phyloP scores from a whole-genome alignment of 2,797 vertebrate genomes.

The Premnoplex brunnescens region DNA sequence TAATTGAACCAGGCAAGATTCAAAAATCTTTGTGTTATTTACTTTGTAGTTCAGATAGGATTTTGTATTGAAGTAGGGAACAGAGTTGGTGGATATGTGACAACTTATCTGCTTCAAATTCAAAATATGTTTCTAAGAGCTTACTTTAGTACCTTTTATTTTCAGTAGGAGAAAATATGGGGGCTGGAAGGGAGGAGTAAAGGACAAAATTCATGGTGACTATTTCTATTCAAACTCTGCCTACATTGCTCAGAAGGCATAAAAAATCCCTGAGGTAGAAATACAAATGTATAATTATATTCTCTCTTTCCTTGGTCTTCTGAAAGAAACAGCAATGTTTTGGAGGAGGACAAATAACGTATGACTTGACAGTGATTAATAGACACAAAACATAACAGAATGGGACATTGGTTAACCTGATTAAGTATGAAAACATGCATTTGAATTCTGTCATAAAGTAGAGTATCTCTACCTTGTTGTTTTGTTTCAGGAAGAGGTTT shows the following conservation, averaged over 20 bases:
- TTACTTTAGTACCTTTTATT: not conserved
- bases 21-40: not conserved
- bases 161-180: not conserved
- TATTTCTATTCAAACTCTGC: not conserved
- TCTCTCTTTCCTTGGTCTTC: not conserved
- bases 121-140: not conserved
- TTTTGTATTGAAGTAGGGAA: not conserved
- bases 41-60: not conserved
- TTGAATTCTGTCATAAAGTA: not conserved
- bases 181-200: not conserved
- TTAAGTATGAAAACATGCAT: not conserved
- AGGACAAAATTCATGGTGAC: not conserved
- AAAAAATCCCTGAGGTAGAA: not conserved
- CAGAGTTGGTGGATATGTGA: not conserved
- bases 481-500: not conserved
- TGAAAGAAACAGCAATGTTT: not conserved
- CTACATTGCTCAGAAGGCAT: not conserved
- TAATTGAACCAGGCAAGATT: not conserved
- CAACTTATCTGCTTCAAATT: not conserved
- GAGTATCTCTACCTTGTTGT: not conserved
- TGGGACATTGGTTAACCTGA: not conserved
- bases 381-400: not conserved
- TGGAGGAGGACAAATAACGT: not conserved
- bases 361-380: slow-evolving; percentile 5
- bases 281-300: not conserved